A percentile compares a stretch with the other conserved stretches of the same genome.
Conservation (phyloP, 2,797 vertebrate genomes). For the Anguilla pacifica region DNA sequence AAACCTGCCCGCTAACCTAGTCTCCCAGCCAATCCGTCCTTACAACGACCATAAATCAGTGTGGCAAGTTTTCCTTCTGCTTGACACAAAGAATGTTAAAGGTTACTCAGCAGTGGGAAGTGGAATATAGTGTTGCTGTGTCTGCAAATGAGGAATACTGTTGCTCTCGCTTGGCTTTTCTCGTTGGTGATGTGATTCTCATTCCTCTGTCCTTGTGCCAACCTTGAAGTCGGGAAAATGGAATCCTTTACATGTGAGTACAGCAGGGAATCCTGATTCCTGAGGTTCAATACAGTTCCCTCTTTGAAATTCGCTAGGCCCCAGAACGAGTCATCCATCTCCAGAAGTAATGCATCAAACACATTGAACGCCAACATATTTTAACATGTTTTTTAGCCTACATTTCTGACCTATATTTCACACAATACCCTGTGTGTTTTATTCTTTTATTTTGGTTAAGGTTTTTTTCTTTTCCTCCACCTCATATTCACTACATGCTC, state of each 20-base stretch:
- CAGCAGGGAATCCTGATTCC: constrained; percentile 25
- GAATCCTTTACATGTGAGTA: constrained; percentile 98
- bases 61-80: not conserved
- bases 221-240: constrained; percentile 90
- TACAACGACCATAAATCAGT: not conserved
- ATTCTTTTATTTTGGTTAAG: not conserved
- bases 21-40: not conserved
- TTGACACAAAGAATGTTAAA: not conserved
- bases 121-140: constrained; percentile 10
- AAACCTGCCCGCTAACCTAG: not conserved
- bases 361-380: too few species aligned
- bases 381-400: not conserved
- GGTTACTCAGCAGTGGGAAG: not conserved
- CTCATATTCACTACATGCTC: not conserved
- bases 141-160: not conserved
- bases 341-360: not conserved
- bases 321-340: not conserved
- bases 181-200: constrained; percentile 42
- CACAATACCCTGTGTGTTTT: not conserved
- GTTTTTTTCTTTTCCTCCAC: not conserved
- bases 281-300: not conserved
- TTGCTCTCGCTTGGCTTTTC: constrained; percentile 51
- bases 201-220: constrained; percentile 74
- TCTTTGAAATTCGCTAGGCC: not conserved
- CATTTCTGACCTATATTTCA: not conserved